Conservation (phyloP, 2,797 vertebrate species). For the Acrossocheilus wenchowensis region DNA sequence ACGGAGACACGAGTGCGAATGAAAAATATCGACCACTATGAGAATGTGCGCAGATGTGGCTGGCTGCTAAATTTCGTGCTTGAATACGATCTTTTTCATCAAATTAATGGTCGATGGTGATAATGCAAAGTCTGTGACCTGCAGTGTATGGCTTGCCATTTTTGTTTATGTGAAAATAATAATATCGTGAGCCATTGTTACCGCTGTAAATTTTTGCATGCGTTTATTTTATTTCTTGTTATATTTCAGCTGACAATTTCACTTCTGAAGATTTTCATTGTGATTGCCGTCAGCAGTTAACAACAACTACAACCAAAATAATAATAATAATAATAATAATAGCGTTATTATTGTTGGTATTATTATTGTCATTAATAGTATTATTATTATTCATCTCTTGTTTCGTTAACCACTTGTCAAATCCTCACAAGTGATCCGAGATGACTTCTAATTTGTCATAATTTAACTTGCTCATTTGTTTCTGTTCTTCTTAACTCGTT, state of each 20-base stretch:
- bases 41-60: constrained; percentile 83
- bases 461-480: constrained; percentile 77
- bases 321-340: background rate
- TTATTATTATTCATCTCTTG: constrained; percentile 58
- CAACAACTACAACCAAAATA: too few species aligned
- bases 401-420: constrained; percentile 75
- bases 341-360: background rate
- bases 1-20: constrained; percentile 73
- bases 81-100: constrained; percentile 51
- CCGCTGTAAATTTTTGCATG: background rate
- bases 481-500: constrained; percentile 73
- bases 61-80: constrained; percentile 63
- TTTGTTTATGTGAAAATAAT: constrained; percentile 15
- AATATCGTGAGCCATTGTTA: background rate
- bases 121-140: constrained; percentile 31
- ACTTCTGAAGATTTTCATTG: background rate
- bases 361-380: background rate
- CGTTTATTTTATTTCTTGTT: background rate
- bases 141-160: constrained; percentile 21
- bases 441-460: constrained; percentile 81
- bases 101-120: constrained; percentile 40
- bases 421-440: constrained; percentile 73
- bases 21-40: constrained; percentile 83
- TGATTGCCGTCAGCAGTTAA: background rate
- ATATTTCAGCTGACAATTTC: background rate